Evolutionary conservation across 2,888 invertebrate genomes (phyloP).

Genomic region (Dryadula phaetusa): DNA sequence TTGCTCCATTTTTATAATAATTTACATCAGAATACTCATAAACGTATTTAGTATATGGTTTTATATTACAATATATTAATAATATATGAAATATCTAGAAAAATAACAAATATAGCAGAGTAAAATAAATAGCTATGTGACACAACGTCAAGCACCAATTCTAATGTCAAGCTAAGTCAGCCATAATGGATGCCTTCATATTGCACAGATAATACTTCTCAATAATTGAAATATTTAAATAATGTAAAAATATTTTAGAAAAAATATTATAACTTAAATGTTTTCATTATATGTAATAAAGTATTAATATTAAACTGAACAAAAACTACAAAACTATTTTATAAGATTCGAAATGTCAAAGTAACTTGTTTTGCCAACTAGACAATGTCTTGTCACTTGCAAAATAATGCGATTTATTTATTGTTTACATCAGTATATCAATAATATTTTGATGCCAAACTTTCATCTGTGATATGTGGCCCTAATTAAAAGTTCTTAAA

Average conservation of each 20-base stretch:
- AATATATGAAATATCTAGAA: constrained; percentile 3
- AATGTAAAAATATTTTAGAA: background rate
- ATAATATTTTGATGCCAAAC: constrained; percentile 55
- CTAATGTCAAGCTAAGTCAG: constrained; percentile 32
- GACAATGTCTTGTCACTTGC: constrained; percentile 75
- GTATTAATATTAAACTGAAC: background rate
- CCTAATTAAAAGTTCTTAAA: constrained; percentile 52
- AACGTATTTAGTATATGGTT: background rate
- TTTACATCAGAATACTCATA: constrained; percentile 17
- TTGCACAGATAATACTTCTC: background rate
- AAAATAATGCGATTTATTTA: constrained; percentile 79
- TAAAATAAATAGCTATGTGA: constrained; percentile 27
- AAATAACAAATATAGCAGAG: constrained; percentile 26
- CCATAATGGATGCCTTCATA: constrained; percentile 30
- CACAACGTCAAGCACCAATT: constrained; percentile 36
- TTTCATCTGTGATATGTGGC: constrained; percentile 65
- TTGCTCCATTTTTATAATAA: constrained; percentile 44
- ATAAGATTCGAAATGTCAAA: constrained; percentile 33
- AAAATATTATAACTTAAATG: background rate
- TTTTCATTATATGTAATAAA: background rate
- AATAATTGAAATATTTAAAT: background rate
- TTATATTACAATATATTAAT: background rate
- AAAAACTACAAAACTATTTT: constrained; percentile 10
- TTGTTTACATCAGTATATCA: constrained; percentile 68
- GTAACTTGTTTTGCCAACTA: constrained; percentile 82